phyloP scores from a whole-genome alignment of 2,888 invertebrate genomes.

The Metopia argyrocephala region DNA sequence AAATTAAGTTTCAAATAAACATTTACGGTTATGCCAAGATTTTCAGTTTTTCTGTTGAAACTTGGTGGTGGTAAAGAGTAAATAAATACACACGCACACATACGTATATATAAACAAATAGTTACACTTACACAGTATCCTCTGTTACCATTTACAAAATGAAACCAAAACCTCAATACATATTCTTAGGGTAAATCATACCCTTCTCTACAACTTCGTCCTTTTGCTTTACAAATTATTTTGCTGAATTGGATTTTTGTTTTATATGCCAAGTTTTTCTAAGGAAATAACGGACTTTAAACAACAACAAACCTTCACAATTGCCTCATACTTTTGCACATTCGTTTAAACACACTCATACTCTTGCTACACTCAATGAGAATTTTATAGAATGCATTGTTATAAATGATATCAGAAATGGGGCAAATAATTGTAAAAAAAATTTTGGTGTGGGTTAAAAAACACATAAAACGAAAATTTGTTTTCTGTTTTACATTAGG shows the following conservation, averaged over 20 bases:
- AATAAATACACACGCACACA: background rate
- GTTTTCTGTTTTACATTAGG: too few relatives aligned
- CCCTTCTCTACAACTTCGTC: too few relatives aligned
- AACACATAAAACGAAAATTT: too few relatives aligned
- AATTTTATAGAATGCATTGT: conserved; percentile 5
- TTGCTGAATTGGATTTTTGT: background rate
- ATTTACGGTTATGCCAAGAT: conserved; percentile 7
- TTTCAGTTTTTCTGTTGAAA: background rate
- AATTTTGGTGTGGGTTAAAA: too few relatives aligned
- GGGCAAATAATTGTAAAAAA: too few relatives aligned
- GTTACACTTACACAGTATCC: background rate
- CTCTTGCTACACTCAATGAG: too few relatives aligned
- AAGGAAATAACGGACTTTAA: background rate
- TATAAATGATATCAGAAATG: too few relatives aligned
- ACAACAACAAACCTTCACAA: conserved; percentile 5
- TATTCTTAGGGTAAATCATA: conserved; percentile 16
- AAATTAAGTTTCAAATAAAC: background rate
- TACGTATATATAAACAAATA: background rate
- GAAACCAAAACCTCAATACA: conserved; percentile 30
- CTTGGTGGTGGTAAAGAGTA: background rate
- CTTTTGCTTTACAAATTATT: background rate
- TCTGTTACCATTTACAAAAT: conserved; percentile 11
- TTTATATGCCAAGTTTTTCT: conserved; percentile 17
- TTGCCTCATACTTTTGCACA: too few relatives aligned
- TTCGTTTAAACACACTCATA: background rate